phyloP scores from a whole-genome alignment of 2,888 invertebrate species.

The Euproctis similis region DNA sequence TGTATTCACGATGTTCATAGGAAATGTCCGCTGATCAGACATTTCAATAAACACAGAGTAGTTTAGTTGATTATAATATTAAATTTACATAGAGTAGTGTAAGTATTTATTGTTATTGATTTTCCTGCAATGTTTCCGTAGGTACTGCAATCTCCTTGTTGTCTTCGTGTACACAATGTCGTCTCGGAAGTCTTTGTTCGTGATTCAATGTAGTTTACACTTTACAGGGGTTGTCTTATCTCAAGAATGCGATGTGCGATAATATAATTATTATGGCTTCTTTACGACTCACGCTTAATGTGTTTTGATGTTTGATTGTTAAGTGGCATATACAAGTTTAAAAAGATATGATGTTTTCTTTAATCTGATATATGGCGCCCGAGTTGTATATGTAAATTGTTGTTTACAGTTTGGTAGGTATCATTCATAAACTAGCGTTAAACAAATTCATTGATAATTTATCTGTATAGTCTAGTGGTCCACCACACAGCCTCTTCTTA shows the following conservation, averaged over 20 bases:
- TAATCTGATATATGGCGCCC: too few relatives aligned
- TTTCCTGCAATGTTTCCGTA: conserved; percentile 28
- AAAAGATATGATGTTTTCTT: too few relatives aligned
- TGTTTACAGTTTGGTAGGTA: too few relatives aligned
- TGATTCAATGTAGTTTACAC: conserved; percentile 45
- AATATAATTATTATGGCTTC: conserved; percentile 44
- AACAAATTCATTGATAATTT: too few relatives aligned
- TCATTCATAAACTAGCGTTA: too few relatives aligned
- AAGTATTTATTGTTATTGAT: conserved; percentile 26
- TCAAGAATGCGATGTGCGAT: conserved; percentile 52
- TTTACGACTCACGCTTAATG: conserved; percentile 31
- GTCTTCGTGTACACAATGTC: conserved; percentile 29
- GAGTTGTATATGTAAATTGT: too few relatives aligned
- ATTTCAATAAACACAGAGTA: conserved; percentile 10
- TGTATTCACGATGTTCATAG: conserved; percentile 9
- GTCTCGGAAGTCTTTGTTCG: conserved; percentile 40
- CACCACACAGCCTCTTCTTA: too few relatives aligned
- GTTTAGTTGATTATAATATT: conserved; percentile 25
- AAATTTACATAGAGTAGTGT: too few relatives aligned
- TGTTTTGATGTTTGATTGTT: conserved; percentile 17
- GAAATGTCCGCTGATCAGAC: conserved; percentile 12
- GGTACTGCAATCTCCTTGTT: conserved; percentile 21
- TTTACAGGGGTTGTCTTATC: conserved; percentile 49
- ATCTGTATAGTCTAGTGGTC: too few relatives aligned
- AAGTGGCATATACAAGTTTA: too few relatives aligned